Percentiles rank a stretch among this genome's conserved stretches.
phyloP scores from a whole-genome alignment of 2,797 vertebrate species.

The Acanthurus tractus region DNA sequence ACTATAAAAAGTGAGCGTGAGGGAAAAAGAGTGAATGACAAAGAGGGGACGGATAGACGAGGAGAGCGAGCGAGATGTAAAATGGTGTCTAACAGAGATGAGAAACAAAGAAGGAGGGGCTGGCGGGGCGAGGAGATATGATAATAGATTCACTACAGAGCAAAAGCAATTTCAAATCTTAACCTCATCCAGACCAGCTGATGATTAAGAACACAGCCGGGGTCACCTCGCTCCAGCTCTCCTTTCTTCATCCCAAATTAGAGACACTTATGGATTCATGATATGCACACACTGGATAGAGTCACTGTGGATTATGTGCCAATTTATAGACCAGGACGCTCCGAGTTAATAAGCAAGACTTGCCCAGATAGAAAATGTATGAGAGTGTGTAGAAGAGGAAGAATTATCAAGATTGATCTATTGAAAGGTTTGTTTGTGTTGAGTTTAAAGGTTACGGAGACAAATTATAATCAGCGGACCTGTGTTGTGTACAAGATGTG shows the following conservation, averaged over 20 bases:
- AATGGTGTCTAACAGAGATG: constrained; percentile 66
- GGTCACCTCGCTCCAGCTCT: constrained; percentile 78
- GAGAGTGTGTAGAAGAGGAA: constrained; percentile 19
- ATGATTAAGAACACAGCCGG: constrained; percentile 73
- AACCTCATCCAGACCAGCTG: constrained; percentile 77
- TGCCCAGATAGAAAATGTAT: constrained; percentile 34
- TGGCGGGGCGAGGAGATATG: constrained; percentile 64
- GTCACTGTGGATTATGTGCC: constrained; percentile 49
- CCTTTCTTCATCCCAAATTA: constrained; percentile 60
- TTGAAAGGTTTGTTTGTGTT: neutral
- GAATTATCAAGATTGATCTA: neutral
- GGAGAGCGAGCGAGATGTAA: constrained; percentile 59
- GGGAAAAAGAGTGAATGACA: constrained; percentile 66
- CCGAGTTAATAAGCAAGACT: constrained; percentile 53
- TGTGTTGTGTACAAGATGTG: constrained; percentile 19
- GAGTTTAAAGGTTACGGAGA: constrained; percentile 16
- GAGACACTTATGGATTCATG: constrained; percentile 79
- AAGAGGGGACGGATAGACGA: constrained; percentile 57
- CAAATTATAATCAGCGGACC: constrained; percentile 6
- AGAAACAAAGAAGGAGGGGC: constrained; percentile 66
- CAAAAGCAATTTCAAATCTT: constrained; percentile 81
- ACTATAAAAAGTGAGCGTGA: constrained; percentile 34
- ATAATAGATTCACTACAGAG: constrained; percentile 79
- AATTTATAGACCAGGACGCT: constrained; percentile 48
- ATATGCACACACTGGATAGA: constrained; percentile 59